Base-by-base conservation (phyloP, 2,888 invertebrate genomes). In the Halictus quadricinctus region DNA sequence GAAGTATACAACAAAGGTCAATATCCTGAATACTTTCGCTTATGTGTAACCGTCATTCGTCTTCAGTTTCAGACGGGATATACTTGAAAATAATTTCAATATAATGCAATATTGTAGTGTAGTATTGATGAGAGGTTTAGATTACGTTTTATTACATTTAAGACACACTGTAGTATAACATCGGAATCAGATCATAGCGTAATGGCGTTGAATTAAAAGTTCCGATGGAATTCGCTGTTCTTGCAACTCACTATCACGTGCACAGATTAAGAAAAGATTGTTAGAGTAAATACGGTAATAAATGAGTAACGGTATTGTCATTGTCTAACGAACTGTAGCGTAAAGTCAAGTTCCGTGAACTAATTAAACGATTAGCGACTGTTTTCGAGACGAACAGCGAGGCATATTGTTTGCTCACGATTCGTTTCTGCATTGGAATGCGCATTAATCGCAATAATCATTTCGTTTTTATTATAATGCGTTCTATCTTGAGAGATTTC, bases 401-500 rank as follows among this genome's bases (percentile, higher is more conserved):
- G 21, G 41, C 21, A 10, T 69, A 69, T 69, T 69, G 41, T 69
- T 41, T 41, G 41, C 21, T 69, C 69, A 21, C 5, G 41, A 21
- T 36, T 69, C 21, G 41, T 69, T 69, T 69, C 12, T 69, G 21
- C 21, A 69, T 41, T 10, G 41, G 41, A 21, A 41, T 69, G 36
- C 41, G 43, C 10, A 66, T 58, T 78, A 72, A 81, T 76, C 81
- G 3, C 66, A 76, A 76, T 69, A 76, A 83, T 82, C 74, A 70
- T 81, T 81, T 77, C 70, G 54, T 83, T 87, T 79, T 77, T 86
- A 77, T 83, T 80, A 83, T 80, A 81, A 82, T 83, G 64, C 77
- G 78, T 80, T 86, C 83, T 88, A 89, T 88, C 76, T 89, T 85
- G 66, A 88, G 88, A 80, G 69, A 29, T 72, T 64, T 90, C 87